Evolutionary conservation across 2,113 vertebrate species (phyloP).

Genomic region (Vombatus ursinus): DNA sequence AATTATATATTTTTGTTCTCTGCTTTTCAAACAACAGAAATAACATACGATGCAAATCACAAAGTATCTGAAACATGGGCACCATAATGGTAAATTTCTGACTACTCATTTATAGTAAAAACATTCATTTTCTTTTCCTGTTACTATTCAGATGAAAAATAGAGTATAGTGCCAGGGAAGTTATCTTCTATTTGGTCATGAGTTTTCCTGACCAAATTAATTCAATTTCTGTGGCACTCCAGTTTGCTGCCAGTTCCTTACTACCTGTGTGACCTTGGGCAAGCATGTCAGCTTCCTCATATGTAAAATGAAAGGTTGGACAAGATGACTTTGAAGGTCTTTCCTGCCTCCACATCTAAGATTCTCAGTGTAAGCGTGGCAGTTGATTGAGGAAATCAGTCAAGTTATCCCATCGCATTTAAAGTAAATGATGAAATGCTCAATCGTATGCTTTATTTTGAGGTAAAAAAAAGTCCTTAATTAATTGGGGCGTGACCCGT

Average conservation of each 20-base stretch:
- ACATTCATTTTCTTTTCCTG: not conserved
- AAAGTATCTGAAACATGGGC: not conserved
- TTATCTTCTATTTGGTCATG: not conserved
- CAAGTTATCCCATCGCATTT: not conserved
- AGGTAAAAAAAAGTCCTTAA: not conserved
- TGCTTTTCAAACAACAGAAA: not conserved
- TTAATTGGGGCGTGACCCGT: not conserved
- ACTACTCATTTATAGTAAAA: not conserved
- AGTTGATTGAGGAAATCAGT: not conserved
- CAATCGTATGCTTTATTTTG: not conserved
- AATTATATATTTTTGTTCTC: not conserved
- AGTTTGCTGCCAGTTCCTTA: not conserved
- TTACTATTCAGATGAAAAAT: not conserved
- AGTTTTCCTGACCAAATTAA: not conserved
- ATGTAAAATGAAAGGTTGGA: not conserved
- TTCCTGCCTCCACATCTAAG: not conserved
- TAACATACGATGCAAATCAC: not conserved
- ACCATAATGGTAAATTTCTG: not conserved
- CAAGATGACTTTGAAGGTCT: not conserved
- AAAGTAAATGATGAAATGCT: not conserved
- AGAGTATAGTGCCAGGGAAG: not conserved
- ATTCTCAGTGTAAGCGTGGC: not conserved
- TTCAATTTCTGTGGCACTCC: not conserved
- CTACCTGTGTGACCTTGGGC: not conserved
- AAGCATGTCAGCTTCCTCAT: not conserved